Conservation (phyloP, 2,113 vertebrate genomes). For the Hippocampus zosterae region DNA sequence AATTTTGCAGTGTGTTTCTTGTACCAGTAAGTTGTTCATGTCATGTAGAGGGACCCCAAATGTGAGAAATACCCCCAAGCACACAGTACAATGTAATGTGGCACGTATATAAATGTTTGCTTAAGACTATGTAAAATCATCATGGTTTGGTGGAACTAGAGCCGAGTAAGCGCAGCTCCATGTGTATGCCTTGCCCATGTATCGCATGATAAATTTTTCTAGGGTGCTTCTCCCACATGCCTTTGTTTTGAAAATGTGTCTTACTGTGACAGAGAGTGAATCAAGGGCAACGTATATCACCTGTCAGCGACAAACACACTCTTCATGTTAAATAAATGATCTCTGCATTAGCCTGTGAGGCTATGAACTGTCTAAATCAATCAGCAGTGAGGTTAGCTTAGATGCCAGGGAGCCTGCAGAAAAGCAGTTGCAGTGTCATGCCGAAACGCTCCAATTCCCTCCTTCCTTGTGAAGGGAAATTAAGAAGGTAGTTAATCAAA, state of each 20-base stretch:
- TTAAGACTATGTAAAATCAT: constrained; percentile 1
- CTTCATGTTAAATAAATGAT: constrained; percentile 60
- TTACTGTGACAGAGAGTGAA: constrained; percentile 38
- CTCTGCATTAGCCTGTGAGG: constrained; percentile 51
- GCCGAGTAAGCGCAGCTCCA: constrained; percentile 15
- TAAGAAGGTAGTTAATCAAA: constrained; percentile 73
- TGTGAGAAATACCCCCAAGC: too few relatives aligned
- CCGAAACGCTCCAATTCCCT: constrained; percentile 38
- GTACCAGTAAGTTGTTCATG: too few relatives aligned
- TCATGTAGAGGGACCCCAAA: too few relatives aligned
- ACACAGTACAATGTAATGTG: too few relatives aligned
- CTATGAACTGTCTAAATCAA: constrained; percentile 55
- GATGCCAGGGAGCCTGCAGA: constrained; percentile 31
- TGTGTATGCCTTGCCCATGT: constrained; percentile 23
- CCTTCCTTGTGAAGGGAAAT: constrained; percentile 59
- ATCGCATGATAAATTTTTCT: constrained; percentile 40
- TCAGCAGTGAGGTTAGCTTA: constrained; percentile 40
- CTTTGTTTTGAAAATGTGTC: constrained; percentile 38
- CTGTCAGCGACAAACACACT: constrained; percentile 22
- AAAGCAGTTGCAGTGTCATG: constrained; percentile 12
- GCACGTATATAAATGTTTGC: too few relatives aligned
- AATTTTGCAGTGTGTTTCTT: too few relatives aligned
- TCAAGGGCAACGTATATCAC: constrained; percentile 33
- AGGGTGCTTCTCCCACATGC: constrained; percentile 18
- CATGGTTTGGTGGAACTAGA: constrained; percentile 24